These are phyloP conservation scores for Gymnothorax javanicus DNA, from an alignment of 2,797 vertebrate species.

Conservation along the genomic window DNA sequence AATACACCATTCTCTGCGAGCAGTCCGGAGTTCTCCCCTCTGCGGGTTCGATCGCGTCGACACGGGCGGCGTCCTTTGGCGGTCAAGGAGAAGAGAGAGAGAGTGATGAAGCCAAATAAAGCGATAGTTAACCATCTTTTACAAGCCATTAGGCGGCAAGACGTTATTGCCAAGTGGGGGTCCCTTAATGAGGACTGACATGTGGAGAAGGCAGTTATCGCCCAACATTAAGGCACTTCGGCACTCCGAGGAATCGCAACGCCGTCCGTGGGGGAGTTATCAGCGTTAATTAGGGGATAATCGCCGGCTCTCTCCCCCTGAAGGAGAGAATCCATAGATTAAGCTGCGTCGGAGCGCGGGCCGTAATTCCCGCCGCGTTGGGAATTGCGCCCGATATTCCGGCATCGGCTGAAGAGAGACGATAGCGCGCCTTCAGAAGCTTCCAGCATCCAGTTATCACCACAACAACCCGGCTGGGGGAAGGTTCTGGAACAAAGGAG, in stretches of 20 bases:
- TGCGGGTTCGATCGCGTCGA: slow-evolving; percentile 65
- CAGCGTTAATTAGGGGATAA: slow-evolving; percentile 95
- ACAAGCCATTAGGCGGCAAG: slow-evolving; percentile 94
- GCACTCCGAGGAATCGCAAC: slow-evolving; percentile 84
- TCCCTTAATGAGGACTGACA: slow-evolving; percentile 98
- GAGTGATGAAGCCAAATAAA: slow-evolving; percentile 86
- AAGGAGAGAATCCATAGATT: slow-evolving; percentile 59
- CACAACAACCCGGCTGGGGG: not conserved
- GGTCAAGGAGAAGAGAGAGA: slow-evolving; percentile 30
- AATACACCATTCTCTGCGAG: slow-evolving; percentile 36
- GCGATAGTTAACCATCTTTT: slow-evolving; percentile 98
- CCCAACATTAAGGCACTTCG: slow-evolving; percentile 85
- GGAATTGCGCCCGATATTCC: slow-evolving; percentile 25
- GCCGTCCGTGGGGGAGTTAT: slow-evolving; percentile 90
- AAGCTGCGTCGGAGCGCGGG: slow-evolving; percentile 61
- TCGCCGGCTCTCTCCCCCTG: slow-evolving; percentile 76
- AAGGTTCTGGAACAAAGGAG: not conserved
- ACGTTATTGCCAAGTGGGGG: slow-evolving; percentile 82
- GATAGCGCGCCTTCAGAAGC: not conserved
- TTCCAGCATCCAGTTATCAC: not conserved
- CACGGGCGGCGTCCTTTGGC: slow-evolving; percentile 64
- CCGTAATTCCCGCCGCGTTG: slow-evolving; percentile 63
- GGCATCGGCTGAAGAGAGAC: not conserved
- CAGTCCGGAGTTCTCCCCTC: slow-evolving; percentile 64
- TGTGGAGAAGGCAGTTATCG: slow-evolving; percentile 93